phyloP scores from a whole-genome alignment of 2,797 vertebrate genomes.

The Hippocampus kuda region DNA sequence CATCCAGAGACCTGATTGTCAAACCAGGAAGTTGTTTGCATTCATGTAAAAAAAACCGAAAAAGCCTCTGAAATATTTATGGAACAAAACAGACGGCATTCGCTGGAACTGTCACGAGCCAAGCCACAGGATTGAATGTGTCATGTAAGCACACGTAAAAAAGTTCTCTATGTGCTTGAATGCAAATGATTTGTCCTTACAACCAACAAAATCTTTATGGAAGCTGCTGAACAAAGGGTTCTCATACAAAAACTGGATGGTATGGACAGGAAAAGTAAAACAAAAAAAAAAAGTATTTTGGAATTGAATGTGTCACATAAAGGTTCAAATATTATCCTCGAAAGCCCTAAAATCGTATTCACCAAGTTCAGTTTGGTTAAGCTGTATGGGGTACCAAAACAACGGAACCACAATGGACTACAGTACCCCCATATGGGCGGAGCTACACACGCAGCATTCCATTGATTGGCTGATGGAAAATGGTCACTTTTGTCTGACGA shows the following conservation, averaged over 20 bases:
- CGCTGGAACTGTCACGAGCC: background rate
- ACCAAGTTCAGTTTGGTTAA: too few relatives aligned
- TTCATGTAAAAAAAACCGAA: background rate
- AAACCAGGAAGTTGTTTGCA: background rate
- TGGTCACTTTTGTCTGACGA: too few relatives aligned
- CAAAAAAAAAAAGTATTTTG: background rate
- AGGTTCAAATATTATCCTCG: too few relatives aligned
- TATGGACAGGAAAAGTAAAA: background rate
- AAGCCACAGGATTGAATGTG: background rate
- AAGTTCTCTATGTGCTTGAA: background rate
- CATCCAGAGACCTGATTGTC: background rate
- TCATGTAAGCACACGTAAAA: background rate
- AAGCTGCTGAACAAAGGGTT: too few relatives aligned
- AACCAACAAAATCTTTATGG: too few relatives aligned
- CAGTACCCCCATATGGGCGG: background rate
- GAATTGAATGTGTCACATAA: too few relatives aligned
- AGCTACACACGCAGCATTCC: background rate
- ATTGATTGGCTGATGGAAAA: background rate
- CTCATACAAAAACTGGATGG: background rate
- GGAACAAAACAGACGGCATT: background rate
- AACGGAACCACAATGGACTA: too few relatives aligned
- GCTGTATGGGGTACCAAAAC: too few relatives aligned
- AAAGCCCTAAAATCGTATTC: too few relatives aligned
- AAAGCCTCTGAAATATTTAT: background rate
- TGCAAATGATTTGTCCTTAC: background rate